Percentiles rank a stretch among this genome's conserved stretches.
phyloP scores from a whole-genome alignment of 2,888 invertebrate species.

The Eilema caniola region DNA sequence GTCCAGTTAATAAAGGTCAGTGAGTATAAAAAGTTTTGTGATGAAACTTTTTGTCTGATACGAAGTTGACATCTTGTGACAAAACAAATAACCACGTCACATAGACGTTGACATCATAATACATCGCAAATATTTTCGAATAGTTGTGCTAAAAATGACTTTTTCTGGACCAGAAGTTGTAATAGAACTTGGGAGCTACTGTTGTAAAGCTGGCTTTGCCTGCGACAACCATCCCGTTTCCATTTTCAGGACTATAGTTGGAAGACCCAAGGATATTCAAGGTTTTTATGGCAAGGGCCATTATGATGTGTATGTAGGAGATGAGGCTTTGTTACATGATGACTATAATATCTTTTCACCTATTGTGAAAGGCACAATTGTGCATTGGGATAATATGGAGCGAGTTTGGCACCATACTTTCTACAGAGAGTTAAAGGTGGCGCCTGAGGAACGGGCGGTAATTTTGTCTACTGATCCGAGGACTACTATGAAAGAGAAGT shows the following conservation, averaged over 20 bases:
- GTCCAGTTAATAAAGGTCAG: too few species aligned
- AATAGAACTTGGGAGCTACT: constrained; percentile 75
- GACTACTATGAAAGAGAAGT: constrained; percentile 72
- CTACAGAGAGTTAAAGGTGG: constrained; percentile 74
- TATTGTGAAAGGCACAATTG: constrained; percentile 65
- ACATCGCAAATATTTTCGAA: too few species aligned
- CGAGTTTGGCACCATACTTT: constrained; percentile 75
- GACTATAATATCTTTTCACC: constrained; percentile 67
- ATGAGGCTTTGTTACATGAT: constrained; percentile 59
- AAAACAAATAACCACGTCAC: too few species aligned
- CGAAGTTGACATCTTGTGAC: too few species aligned
- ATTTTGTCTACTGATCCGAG: constrained; percentile 60
- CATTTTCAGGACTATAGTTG: constrained; percentile 74
- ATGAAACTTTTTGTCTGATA: too few species aligned
- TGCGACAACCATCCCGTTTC: constrained; percentile 79
- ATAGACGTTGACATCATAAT: too few species aligned
- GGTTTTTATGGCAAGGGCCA: constrained; percentile 67
- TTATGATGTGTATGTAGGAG: constrained; percentile 74
- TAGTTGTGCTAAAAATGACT: constrained; percentile 53
- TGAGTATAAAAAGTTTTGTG: too few species aligned
- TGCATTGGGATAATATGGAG: constrained; percentile 81
- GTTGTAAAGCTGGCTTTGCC: constrained; percentile 76
- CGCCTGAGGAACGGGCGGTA: constrained; percentile 75
- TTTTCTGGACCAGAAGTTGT: constrained; percentile 74
- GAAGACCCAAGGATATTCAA: constrained; percentile 67